Evolutionary conservation across 2,888 invertebrate species (phyloP).

Genomic region (Sarcophaga variegata): DNA sequence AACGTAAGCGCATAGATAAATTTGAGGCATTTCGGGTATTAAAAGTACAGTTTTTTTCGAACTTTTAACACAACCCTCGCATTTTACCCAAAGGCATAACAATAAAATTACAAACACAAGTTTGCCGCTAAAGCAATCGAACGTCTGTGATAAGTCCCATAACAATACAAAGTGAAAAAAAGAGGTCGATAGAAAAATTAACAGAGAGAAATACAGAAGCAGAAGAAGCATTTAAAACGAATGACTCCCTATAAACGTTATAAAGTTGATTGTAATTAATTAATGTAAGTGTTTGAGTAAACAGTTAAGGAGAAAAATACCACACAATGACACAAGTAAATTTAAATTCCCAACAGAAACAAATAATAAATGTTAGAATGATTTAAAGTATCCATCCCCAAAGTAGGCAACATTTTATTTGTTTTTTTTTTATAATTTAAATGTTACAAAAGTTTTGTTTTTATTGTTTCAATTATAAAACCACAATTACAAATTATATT

Average conservation of each 20-base stretch:
- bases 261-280: slow-evolving; percentile 66
- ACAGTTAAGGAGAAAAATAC: slow-evolving; percentile 2
- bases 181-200: neutral
- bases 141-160: slow-evolving; percentile 53
- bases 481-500: too few relatives aligned
- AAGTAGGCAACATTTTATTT: slow-evolving; percentile 37
- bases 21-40: slow-evolving; percentile 3
- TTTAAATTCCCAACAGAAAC: slow-evolving; percentile 26
- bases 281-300: slow-evolving; percentile 52
- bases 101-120: slow-evolving; percentile 54
- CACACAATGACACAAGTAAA: slow-evolving; percentile 3
- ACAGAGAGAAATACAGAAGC: neutral
- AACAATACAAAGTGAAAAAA: slow-evolving; percentile 37
- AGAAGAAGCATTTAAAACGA: slow-evolving; percentile 33
- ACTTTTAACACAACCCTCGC: slow-evolving; percentile 15
- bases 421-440: too few relatives aligned
- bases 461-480: too few relatives aligned
- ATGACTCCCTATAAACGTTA: slow-evolving; percentile 48
- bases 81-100: slow-evolving; percentile 33
- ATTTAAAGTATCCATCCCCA: slow-evolving; percentile 29
- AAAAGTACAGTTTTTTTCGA: neutral
- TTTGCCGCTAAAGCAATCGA: slow-evolving; percentile 52
- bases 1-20: neutral
- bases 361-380: slow-evolving; percentile 51
- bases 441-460: too few relatives aligned